These are phyloP conservation scores for Parauchenoglanis ngamensis DNA, from an alignment of 2,797 vertebrate species.

Conservation along the genomic window DNA sequence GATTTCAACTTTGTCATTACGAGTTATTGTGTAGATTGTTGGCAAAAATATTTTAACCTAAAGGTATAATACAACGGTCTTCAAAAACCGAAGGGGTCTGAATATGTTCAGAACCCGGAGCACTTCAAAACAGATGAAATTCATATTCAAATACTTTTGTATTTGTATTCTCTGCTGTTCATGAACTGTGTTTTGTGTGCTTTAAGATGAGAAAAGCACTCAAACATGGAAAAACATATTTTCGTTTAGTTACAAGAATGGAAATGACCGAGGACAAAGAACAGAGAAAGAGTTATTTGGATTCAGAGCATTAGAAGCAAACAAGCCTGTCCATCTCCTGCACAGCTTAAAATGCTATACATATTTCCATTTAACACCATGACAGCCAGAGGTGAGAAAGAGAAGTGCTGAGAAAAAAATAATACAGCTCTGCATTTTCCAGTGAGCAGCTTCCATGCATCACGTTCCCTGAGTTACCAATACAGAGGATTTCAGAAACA, in stretches of 20 bases:
- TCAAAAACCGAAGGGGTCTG: not conserved
- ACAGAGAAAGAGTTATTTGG: not conserved
- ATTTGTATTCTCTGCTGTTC: not conserved
- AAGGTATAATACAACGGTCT: not conserved
- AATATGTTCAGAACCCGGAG: not conserved
- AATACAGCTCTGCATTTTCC: not conserved
- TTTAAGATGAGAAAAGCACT: not conserved
- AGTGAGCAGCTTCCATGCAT: not conserved
- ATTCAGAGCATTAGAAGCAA: not conserved
- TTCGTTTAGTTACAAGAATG: constrained; percentile 28
- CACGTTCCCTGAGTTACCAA: not conserved
- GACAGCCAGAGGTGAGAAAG: not conserved
- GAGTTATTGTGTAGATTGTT: not conserved
- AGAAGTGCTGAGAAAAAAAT: not conserved
- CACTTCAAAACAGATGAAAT: not conserved
- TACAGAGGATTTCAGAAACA: not conserved
- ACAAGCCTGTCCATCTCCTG: not conserved
- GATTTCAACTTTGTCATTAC: not conserved
- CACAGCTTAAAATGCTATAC: not conserved
- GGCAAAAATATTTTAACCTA: not conserved
- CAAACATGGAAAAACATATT: not conserved
- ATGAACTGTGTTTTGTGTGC: not conserved
- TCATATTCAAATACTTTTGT: not conserved
- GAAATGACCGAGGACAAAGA: not conserved
- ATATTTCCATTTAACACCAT: not conserved